A percentile compares a stretch with the other conserved stretches of the same genome.
Evolutionary conservation across 2,113 vertebrate species (phyloP).

Genomic region (Emberiza fucata): DNA sequence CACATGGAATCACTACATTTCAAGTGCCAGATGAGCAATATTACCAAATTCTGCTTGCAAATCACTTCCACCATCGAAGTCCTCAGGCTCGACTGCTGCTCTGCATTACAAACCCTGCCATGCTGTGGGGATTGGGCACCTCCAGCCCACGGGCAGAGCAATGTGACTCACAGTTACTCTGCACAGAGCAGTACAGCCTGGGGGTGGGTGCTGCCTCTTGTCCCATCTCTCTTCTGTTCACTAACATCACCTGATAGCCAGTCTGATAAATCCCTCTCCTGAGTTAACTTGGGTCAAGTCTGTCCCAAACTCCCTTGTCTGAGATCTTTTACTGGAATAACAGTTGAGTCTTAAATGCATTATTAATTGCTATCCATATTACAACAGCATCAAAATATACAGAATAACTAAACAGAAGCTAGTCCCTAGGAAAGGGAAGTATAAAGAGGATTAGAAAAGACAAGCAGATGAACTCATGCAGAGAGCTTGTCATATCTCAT

Average conservation of each 20-base stretch:
- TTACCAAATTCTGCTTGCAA: background rate
- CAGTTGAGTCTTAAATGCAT: background rate
- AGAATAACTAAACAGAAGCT: background rate
- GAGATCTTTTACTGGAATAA: background rate
- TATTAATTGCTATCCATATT: background rate
- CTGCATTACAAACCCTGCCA: background rate
- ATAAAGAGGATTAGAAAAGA: constrained; percentile 51
- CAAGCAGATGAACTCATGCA: constrained; percentile 41
- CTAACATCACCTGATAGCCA: background rate
- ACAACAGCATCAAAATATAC: background rate
- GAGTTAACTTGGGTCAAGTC: background rate
- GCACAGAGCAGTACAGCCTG: background rate
- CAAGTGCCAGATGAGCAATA: background rate
- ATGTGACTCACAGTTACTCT: accelerated
- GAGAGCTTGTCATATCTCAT: constrained; percentile 45
- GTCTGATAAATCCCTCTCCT: background rate
- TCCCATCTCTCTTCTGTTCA: background rate
- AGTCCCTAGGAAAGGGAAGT: background rate
- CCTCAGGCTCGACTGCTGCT: background rate
- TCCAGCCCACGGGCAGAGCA: background rate
- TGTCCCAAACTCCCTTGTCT: background rate
- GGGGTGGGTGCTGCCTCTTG: background rate
- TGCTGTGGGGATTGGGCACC: accelerated
- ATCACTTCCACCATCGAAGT: background rate
- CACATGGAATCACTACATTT: background rate